Conservation (phyloP, 2,888 invertebrate species). For the Ophonus ardosiacus region DNA sequence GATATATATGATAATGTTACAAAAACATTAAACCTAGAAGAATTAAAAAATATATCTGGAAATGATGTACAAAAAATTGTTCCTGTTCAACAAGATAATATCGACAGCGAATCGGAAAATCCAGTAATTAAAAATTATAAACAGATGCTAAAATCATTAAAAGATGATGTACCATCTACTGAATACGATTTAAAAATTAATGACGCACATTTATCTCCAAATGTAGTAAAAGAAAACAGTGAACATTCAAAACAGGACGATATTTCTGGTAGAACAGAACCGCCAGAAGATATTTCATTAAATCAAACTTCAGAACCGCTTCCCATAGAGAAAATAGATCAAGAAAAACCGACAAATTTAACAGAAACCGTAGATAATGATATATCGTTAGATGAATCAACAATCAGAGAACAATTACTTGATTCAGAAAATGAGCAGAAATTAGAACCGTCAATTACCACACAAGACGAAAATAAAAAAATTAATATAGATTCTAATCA, state of each 20-base stretch:
- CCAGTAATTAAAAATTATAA: constrained; percentile 49
- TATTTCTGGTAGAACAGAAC: constrained; percentile 43
- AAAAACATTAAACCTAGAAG: constrained; percentile 6
- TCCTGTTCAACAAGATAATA: background rate
- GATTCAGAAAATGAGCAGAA: background rate
- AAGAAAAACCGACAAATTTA: background rate
- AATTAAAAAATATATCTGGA: constrained; percentile 14
- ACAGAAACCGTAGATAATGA: constrained; percentile 9
- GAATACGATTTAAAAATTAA: constrained; percentile 13
- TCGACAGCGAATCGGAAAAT: constrained; percentile 36
- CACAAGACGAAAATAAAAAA: background rate
- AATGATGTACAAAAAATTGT: background rate
- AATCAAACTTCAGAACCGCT: constrained; percentile 24
- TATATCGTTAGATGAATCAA: constrained; percentile 15
- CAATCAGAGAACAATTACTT: constrained; percentile 15
- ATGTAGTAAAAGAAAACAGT: background rate
- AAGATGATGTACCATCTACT: constrained; percentile 4
- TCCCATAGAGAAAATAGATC: constrained; percentile 16
- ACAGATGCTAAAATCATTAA: constrained; percentile 35
- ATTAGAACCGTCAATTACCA: background rate
- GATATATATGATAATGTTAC: constrained; percentile 10
- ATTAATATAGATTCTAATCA: background rate
- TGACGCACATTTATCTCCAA: background rate
- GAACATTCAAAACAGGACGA: constrained; percentile 14
- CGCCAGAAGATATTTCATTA: constrained; percentile 45